A percentile compares a stretch with the other conserved stretches of the same genome.
Conservation (phyloP, 2,113 vertebrate species). For the Heliornis fulica region DNA sequence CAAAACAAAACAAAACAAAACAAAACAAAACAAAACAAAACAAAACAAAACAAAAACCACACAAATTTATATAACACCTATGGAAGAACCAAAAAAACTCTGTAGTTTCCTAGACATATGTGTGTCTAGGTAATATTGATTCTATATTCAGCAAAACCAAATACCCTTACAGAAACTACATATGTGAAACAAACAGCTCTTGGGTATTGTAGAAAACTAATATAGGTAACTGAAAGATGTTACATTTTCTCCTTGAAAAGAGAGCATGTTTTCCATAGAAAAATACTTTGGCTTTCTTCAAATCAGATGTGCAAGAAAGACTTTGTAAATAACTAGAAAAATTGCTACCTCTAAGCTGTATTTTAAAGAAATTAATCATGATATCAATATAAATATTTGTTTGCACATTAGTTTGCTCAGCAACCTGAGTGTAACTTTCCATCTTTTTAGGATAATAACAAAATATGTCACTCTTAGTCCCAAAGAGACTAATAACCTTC, state of each 20-base stretch:
- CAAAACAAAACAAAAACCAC: neutral
- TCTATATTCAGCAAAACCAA: neutral
- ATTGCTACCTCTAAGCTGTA: neutral
- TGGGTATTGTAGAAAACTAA: neutral
- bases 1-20: neutral
- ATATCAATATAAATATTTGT: neutral
- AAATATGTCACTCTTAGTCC: neutral
- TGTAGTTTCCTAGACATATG: accelerated
- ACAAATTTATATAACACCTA: neutral
- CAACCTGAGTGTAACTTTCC: neutral
- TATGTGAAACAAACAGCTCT: neutral
- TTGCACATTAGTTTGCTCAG: neutral
- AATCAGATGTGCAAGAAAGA: accelerated
- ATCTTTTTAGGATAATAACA: neutral
- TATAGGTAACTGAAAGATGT: neutral
- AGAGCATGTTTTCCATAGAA: neutral
- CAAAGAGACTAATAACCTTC: neutral
- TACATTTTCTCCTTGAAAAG: neutral
- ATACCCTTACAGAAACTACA: neutral
- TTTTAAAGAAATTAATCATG: neutral
- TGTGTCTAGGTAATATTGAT: neutral
- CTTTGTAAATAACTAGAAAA: neutral
- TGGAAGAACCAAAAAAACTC: neutral
- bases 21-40: neutral
- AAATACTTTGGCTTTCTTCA: neutral